Evolutionary conservation across 2,797 vertebrate genomes (phyloP), one percentile per base, ranked within the genome.

Genomic region (Australoheros facetus): DNA sequence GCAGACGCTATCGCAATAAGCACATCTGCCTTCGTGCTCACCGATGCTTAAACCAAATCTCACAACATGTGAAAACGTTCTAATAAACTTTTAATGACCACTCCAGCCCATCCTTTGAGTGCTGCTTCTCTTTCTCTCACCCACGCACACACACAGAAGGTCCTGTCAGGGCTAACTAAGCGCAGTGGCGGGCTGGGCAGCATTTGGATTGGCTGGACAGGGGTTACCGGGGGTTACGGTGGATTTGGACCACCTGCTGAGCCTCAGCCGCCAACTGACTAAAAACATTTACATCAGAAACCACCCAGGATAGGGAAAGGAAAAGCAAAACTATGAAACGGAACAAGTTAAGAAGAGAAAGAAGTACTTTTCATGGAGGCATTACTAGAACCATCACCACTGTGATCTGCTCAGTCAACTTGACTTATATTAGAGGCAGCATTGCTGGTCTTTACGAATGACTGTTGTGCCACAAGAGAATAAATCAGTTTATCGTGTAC

Each of bases 221-320:
- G 73, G 93, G 93, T 93, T 93, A 92, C 91, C 51, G 92, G 82
- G 95, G 97, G 97, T 98, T 96, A 97, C 95, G 95, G 97, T 98
- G 96, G 97, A 98, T 98, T 99, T 97, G 97, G 97, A 97, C 97
- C 98, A 97, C 98, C 97, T 98, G 97, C 96, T 96, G 97, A 96
- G 97, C 91, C 95, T 93, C 94, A 96, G 96, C 97, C 96, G 94
- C 96, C 97, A 97, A 98, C 97, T 98, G 98, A 98, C 97, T 98
- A 95, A 95, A 97, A 97, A 97, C 97, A 97, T 97, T 97, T 98
- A 96, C 97, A 97, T 98, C 97, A 97, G 96, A 96, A 96, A 96
- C 96, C 96, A 97, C 96, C 96, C 96, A 96, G 96, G 94, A 92
- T 82, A 83, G 83, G 89, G 79, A 85, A 45, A 79, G 85, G 71